Evolutionary conservation across 2,113 vertebrate species (phyloP), one percentile per base, ranked within the genome.

Genomic region (Neolamprologus toae): DNA sequence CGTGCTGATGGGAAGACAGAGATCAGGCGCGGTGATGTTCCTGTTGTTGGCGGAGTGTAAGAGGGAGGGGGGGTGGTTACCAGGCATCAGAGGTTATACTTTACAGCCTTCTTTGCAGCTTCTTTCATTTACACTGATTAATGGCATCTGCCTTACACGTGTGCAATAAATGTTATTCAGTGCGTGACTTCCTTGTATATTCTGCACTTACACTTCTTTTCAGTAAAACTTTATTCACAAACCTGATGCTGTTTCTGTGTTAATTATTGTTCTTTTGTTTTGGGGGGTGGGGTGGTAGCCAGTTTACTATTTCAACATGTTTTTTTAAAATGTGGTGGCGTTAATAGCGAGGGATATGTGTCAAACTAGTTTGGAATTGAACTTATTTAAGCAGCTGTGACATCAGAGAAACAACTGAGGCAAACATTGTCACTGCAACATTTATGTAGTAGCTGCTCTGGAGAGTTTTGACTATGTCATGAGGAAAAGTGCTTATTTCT

Each of bases 151-250:
- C 92, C 93, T 95, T 94, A 93, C 83, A 87, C 28, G 68, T 90
- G 91, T 95, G 90, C 93, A 93, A 95, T 94, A 94, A 95, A 95
- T 91, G 88, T 92, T 90, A 84, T 92, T 80, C 86, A 87, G 71
- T 90, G 90, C 82, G 92, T 93, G 87, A 89, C 49, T 21, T 85
- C 63, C 5, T 82, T 82, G 35, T 87, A 6, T 84, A 90, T 92
- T 68, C 33, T 51, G 55, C 28, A 54, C 26, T 26, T 57, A 54
- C 33, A 71, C 42, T 19, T 81, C 6, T 63, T 71, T 80, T 42
- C 35, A 83, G 7, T 71, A 73, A 35, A 68, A 45, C 82, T 17
- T 61, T n/a, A 51, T 42, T 33, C 5, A 54, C 55, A 66, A 31
- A 31, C 14, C 14, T 12, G 11, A 11, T 21, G n/a, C 17, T 17